A percentile compares a stretch with the other conserved stretches of the same genome.
These are phyloP conservation scores for Helicoverpa assulta DNA, from an alignment of 2,888 invertebrate species.

Conservation along the genomic window DNA sequence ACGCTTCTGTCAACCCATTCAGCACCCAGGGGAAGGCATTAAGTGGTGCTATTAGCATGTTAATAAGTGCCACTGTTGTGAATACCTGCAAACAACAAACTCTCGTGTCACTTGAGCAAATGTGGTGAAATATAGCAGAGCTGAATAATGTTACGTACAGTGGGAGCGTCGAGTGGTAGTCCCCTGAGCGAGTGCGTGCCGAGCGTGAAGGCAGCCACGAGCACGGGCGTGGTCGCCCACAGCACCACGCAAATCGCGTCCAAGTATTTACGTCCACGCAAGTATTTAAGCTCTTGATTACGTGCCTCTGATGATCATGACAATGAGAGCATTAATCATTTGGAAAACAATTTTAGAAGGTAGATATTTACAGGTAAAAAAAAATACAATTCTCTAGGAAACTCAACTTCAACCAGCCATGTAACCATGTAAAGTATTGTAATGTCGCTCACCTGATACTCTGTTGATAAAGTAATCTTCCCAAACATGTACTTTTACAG, in stretches of 20 bases:
- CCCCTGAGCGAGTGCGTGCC: conserved; percentile 94
- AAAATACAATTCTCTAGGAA: no score
- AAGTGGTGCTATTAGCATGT: conserved; percentile 98
- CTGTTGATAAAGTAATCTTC: conserved; percentile 95
- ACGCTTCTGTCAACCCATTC: conserved; percentile 98
- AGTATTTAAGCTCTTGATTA: conserved; percentile 93
- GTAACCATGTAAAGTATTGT: neutral
- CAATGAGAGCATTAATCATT: neutral
- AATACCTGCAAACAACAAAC: conserved; percentile 90
- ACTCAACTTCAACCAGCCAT: neutral
- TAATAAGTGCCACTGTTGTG: conserved; percentile 97
- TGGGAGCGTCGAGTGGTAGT: conserved; percentile 95
- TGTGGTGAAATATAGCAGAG: neutral
- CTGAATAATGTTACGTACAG: conserved; percentile 80
- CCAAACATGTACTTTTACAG: conserved; percentile 98
- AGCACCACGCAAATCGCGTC: conserved; percentile 99
- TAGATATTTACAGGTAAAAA: no score
- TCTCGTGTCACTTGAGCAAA: neutral
- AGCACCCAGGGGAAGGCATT: conserved; percentile 99
- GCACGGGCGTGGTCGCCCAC: conserved; percentile 99
- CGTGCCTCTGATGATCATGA: conserved; percentile 89
- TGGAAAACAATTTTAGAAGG: no score
- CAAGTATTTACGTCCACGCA: conserved; percentile 97
- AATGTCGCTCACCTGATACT: conserved; percentile 90
- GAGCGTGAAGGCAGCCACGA: conserved; percentile 96